Base-by-base conservation (phyloP, 1,140 invertebrate genomes). In the Papilio aristodemus region DNA sequence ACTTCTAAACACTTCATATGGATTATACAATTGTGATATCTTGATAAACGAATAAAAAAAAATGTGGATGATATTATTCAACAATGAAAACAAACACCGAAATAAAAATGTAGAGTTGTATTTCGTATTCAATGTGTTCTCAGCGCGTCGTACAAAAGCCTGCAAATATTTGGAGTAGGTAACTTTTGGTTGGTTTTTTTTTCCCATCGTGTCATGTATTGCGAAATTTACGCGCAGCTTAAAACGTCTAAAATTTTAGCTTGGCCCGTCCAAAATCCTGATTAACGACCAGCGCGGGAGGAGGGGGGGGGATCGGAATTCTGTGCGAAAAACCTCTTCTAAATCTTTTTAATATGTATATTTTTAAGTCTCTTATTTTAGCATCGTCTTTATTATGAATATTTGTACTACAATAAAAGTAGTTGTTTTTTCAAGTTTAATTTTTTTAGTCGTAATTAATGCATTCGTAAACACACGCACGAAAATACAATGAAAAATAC, bases 241-340 rank as follows among this genome's bases (percentile, higher is more conserved):
- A 92, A 87, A 91, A 80, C 89, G 88, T 90, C 90, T 89, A 92
- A 92, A 92, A 92, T 91, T 91, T 92, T 92, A 91, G 90, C 90
- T 89, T 90, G 81, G 85, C 82, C 85, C 87, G 85, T 91, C 88
- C 86, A 91, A 91, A 91, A 92, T 92, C 90, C 89, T 91, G 90
- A 92, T 91, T 91, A 87, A 92, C 90, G 85, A 77, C 70, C 74
- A 71, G 77, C 75, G 70, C 79, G 75, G 84, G 86, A 84, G 83
- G 81, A 77, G 77, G 79, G 86, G 85, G 83, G 81, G 77, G 77
- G 79, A 78, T 79, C 73, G 76, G 69, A 82, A 80, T 83, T 70
- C 72, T 67, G 74, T 74, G 75, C 78, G 73, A 82, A 88, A 87
- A 84, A 82, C 73, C 78, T 81, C 75, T 77, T 77, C 74, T 78